Conservation (phyloP, 2,797 vertebrate species). For the Caiman crocodilus region DNA sequence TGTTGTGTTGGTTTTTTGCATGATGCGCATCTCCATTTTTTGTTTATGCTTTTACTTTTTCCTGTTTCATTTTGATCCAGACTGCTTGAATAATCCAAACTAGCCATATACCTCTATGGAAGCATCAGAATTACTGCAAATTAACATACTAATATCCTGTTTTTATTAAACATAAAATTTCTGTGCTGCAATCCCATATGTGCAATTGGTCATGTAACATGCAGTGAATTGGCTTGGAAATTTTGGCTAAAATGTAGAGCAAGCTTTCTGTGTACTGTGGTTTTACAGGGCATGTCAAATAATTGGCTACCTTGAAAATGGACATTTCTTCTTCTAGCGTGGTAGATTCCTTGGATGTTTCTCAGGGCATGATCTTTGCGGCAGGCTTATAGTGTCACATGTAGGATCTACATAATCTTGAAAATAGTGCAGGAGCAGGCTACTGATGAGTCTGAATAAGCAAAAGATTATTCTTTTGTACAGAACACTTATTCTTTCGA, state of each 20-base stretch:
- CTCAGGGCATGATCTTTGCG: constrained; percentile 66
- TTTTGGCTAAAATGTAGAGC: constrained; percentile 22
- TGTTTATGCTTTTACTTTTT: not conserved
- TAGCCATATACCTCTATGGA: constrained; percentile 70
- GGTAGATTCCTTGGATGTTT: constrained; percentile 25
- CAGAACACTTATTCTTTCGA: constrained; percentile 16
- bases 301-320: constrained; percentile 28
- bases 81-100: constrained; percentile 67
- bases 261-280: not conserved
- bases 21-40: constrained; percentile 53
- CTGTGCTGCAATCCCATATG: constrained; percentile 23
- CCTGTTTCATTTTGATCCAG: constrained; percentile 30
- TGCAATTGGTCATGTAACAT: constrained; percentile 45
- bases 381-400: constrained; percentile 47
- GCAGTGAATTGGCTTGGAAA: constrained; percentile 64
- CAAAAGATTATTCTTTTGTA: constrained; percentile 21
- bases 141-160: constrained; percentile 46
- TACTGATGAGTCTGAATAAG: constrained; percentile 22
- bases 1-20: constrained; percentile 47
- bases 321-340: not conserved
- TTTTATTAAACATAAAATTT: constrained; percentile 6
- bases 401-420: constrained; percentile 32
- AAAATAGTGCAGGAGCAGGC: constrained; percentile 28
- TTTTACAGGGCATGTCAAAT: not conserved
- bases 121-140: constrained; percentile 70